phyloP scores from a whole-genome alignment of 2,888 invertebrate genomes.

The Amorpha juglandis region DNA sequence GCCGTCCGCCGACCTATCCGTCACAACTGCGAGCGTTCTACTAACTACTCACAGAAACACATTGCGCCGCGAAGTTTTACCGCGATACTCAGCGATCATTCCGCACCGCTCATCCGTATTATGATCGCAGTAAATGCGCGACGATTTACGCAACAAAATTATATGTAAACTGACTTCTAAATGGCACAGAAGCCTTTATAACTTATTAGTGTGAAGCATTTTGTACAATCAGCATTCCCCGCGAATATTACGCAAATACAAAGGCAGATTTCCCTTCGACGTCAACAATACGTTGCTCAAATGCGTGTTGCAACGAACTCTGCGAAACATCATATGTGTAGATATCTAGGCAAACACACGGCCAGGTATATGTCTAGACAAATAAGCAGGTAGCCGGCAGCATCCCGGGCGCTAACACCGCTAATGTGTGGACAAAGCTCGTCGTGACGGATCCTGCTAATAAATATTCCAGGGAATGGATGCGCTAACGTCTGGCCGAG shows the following conservation, averaged over 20 bases:
- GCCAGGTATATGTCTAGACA: slow-evolving; percentile 64
- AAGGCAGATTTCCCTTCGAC: slow-evolving; percentile 74
- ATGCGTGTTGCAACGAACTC: slow-evolving; percentile 70
- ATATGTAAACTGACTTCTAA: slow-evolving; percentile 40
- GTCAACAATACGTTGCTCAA: slow-evolving; percentile 74
- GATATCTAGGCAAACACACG: slow-evolving; percentile 73
- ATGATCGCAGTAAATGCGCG: slow-evolving; percentile 39
- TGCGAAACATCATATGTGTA: slow-evolving; percentile 64
- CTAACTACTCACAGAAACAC: neutral
- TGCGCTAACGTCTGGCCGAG: slow-evolving; percentile 52
- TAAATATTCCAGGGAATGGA: slow-evolving; percentile 78
- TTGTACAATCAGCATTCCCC: slow-evolving; percentile 65
- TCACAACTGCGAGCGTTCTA: slow-evolving; percentile 11
- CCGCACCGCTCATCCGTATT: slow-evolving; percentile 29
- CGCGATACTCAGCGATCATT: neutral
- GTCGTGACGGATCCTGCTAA: slow-evolving; percentile 81
- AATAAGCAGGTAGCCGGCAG: slow-evolving; percentile 66
- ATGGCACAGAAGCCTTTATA: slow-evolving; percentile 54
- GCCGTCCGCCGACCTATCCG: slow-evolving; percentile 36
- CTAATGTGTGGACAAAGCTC: slow-evolving; percentile 81
- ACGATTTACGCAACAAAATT: slow-evolving; percentile 35
- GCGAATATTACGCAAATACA: slow-evolving; percentile 65
- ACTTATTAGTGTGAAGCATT: slow-evolving; percentile 60
- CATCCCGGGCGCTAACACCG: slow-evolving; percentile 75
- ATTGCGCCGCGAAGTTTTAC: slow-evolving; percentile 17